Base-by-base conservation (phyloP, 2,797 vertebrate species). In the Enteromius treurensis region DNA sequence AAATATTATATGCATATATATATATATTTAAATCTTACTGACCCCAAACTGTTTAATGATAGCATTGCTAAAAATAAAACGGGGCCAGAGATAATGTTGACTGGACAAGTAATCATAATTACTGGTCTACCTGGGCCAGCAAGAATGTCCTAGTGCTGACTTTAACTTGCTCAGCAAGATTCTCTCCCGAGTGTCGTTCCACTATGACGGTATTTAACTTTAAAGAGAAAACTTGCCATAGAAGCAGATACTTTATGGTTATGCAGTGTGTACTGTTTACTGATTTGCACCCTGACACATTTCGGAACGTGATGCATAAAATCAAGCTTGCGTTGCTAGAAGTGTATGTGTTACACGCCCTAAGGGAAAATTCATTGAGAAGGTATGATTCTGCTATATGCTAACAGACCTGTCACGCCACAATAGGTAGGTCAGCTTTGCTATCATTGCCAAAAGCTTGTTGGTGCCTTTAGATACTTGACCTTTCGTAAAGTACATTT, bases 111-210 rank as follows among this genome's bases (percentile, higher is more conserved):
- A 74, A 53, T 34, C 49, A 34, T 21, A 74, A 74, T 53, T 74
- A 53, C 45, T 71, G 42, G 42, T 23, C 14, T 4, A 10, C 26
- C 42, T 71, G 23, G 14, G 15, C 15, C 47, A 19, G n/a, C 42
- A 47, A 49, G 2, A 71, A 49, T 32, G 21, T 49, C 26, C 32
- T 73, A 21, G 21, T 60, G 37, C 67, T 29, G 37, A 32, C 51
- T 79, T 23, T 51, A 67, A 79, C 62, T 70, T 71, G 23, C 79
- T 80, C 65, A 45, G 79, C 34, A 45, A 26, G 17, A 60, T 58
- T 70, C 1, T 58, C 49, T 62, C 45, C 17, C 15, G 23, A 62
- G 37, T 49, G 19, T 40, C 0, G 1, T 42, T 71, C 34, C 8
- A 3, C 64, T n/a, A 45, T 29, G 15, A 19, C 5, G 19, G 65